phyloP scores from a whole-genome alignment of 2,888 invertebrate genomes.

The Platypus cylindrus region DNA sequence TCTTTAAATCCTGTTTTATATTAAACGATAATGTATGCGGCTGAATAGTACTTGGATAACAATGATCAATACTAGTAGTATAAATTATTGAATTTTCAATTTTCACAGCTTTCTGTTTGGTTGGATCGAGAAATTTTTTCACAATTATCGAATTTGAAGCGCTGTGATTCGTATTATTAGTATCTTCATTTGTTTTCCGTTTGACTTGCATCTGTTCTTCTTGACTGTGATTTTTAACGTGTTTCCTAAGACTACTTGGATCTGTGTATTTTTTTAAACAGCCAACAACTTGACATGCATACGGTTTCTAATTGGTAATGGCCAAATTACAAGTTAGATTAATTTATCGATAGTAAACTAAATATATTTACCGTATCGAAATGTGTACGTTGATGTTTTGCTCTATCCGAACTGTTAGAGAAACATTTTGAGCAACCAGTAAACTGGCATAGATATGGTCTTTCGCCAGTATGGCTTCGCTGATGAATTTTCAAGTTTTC shows the following conservation, averaged over 20 bases:
- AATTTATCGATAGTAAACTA: neutral
- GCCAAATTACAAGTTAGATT: too few relatives aligned
- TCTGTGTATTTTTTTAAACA: constrained; percentile 90
- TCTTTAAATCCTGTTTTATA: constrained; percentile 33
- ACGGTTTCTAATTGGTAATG: too few relatives aligned
- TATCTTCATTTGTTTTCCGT: constrained; percentile 21
- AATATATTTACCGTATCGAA: constrained; percentile 78
- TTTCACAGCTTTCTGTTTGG: constrained; percentile 23
- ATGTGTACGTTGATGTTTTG: constrained; percentile 97
- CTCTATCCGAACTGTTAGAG: constrained; percentile 95
- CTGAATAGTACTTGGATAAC: constrained; percentile 21
- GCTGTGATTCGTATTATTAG: constrained; percentile 13
- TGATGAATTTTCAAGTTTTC: constrained; percentile 98
- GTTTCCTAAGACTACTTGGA: constrained; percentile 84
- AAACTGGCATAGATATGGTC: constrained; percentile 91
- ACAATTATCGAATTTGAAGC: constrained; percentile 14
- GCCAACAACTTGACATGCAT: constrained; percentile 76
- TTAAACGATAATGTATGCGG: constrained; percentile 13
- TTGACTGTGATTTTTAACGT: constrained; percentile 67
- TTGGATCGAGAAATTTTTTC: constrained; percentile 22
- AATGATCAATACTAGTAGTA: constrained; percentile 23
- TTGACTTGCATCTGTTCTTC: constrained; percentile 34
- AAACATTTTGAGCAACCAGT: constrained; percentile 90
- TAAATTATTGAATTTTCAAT: constrained; percentile 7
- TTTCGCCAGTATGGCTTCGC: constrained; percentile 88